Conservation (phyloP, 2,888 invertebrate genomes). For the Sphinx pinastri region DNA sequence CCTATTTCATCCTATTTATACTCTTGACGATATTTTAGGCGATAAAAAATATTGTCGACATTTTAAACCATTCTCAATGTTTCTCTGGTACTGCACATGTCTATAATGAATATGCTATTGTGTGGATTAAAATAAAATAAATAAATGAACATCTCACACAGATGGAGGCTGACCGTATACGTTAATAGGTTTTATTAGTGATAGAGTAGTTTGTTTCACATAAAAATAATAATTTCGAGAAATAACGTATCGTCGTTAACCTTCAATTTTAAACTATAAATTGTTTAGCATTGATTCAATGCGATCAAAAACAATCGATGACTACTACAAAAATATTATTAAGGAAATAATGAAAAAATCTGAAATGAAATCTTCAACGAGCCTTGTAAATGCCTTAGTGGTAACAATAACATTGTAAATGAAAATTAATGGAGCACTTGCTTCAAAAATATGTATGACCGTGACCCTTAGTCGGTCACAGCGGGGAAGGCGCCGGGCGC, state of each 20-base stretch:
- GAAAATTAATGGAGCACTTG: constrained; percentile 57
- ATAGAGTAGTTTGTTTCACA: too few species aligned
- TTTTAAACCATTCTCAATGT: background rate
- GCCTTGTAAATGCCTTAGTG: constrained; percentile 24
- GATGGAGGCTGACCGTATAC: background rate
- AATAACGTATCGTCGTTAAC: too few species aligned
- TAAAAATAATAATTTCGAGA: too few species aligned
- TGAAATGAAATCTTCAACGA: constrained; percentile 21
- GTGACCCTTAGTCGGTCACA: constrained; percentile 77
- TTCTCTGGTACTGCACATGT: background rate
- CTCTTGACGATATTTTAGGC: background rate
- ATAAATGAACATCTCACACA: background rate
- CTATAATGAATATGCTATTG: background rate
- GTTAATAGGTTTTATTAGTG: background rate
- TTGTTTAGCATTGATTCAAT: too few species aligned
- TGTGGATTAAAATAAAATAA: background rate
- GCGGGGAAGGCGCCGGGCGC: constrained; percentile 48
- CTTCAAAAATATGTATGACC: constrained; percentile 70
- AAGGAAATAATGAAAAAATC: background rate
- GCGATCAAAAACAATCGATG: too few species aligned
- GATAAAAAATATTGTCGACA: background rate
- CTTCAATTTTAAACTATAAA: too few species aligned
- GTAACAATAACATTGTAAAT: constrained; percentile 41
- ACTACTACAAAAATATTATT: background rate
- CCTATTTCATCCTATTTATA: constrained; percentile 33